A percentile compares a stretch with the other conserved stretches of the same genome.
phyloP scores from a whole-genome alignment of 1,140 invertebrate species.

The Aphelenchoides avenae region DNA sequence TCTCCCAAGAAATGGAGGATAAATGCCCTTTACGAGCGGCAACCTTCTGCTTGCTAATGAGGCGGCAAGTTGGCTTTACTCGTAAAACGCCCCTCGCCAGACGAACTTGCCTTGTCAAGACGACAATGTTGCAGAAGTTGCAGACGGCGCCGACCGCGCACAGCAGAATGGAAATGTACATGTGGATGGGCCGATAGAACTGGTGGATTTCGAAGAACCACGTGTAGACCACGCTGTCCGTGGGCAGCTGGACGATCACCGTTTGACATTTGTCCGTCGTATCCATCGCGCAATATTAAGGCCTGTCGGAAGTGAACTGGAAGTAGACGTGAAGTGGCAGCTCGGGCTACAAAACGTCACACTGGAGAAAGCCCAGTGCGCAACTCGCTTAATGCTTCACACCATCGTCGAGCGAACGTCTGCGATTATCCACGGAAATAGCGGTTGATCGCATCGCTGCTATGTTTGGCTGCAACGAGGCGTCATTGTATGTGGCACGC shows the following conservation, averaged over 20 bases:
- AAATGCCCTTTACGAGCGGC: neutral
- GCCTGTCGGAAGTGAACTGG: too few relatives aligned
- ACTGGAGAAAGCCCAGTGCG: too few relatives aligned
- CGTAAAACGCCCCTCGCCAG: conserved; percentile 3
- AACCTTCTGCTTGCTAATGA: conserved; percentile 7
- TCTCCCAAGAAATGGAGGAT: neutral
- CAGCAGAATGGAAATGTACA: conserved; percentile 51
- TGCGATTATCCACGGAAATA: too few relatives aligned
- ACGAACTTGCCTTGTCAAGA: conserved; percentile 46
- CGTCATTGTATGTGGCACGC: too few relatives aligned
- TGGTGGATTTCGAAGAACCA: conserved; percentile 38
- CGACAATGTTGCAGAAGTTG: conserved; percentile 58
- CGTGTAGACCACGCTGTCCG: conserved; percentile 33
- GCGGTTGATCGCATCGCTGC: too few relatives aligned
- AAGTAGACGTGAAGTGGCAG: too few relatives aligned
- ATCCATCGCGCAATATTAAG: too few relatives aligned
- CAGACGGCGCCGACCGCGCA: conserved; percentile 51
- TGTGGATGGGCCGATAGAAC: conserved; percentile 1
- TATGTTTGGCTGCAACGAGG: too few relatives aligned
- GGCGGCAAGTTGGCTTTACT: conserved; percentile 6
- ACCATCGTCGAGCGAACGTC: too few relatives aligned
- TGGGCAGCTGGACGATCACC: conserved; percentile 40
- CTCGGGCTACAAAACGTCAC: too few relatives aligned
- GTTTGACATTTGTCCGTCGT: too few relatives aligned
- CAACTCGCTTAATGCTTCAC: too few relatives aligned